These are phyloP conservation scores for Apotomis betuletana DNA, from an alignment of 2,888 invertebrate species.

Conservation along the genomic window DNA sequence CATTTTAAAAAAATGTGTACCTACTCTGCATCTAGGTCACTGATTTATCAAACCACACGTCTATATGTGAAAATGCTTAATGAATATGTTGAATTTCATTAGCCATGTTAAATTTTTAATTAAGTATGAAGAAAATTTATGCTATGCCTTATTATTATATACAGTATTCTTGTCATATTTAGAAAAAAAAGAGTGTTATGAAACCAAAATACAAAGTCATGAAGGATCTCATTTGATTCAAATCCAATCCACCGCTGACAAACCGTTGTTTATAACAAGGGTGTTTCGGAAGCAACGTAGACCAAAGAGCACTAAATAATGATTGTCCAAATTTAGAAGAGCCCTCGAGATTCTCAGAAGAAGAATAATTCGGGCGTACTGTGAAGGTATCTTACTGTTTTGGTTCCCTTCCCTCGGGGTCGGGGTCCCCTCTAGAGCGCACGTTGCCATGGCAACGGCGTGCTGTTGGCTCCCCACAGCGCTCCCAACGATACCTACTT, in stretches of 20 bases:
- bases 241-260: conserved; percentile 42
- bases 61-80: too few relatives aligned
- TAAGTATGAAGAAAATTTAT: too few relatives aligned
- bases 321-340: conserved; percentile 54
- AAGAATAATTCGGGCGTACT: conserved; percentile 50
- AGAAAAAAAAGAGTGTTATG: too few relatives aligned
- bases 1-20: too few relatives aligned
- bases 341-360: conserved; percentile 30
- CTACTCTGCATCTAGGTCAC: too few relatives aligned
- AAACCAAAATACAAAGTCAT: conserved; percentile 5
- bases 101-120: too few relatives aligned
- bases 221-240: conserved; percentile 8
- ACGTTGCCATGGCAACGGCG: conserved; percentile 74
- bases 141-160: too few relatives aligned
- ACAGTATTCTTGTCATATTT: too few relatives aligned
- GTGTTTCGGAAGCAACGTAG: conserved; percentile 47
- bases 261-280: conserved; percentile 53
- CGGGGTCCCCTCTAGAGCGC: conserved; percentile 67
- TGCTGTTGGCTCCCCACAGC: conserved; percentile 78
- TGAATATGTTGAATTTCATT: too few relatives aligned
- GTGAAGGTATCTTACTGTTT: conserved; percentile 64
- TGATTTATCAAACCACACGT: too few relatives aligned
- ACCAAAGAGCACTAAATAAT: conserved; percentile 59
- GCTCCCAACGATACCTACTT: conserved; percentile 59
- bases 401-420: conserved; percentile 69